phyloP scores from a whole-genome alignment of 2,888 invertebrate species.

The Dynastes hyllus region DNA sequence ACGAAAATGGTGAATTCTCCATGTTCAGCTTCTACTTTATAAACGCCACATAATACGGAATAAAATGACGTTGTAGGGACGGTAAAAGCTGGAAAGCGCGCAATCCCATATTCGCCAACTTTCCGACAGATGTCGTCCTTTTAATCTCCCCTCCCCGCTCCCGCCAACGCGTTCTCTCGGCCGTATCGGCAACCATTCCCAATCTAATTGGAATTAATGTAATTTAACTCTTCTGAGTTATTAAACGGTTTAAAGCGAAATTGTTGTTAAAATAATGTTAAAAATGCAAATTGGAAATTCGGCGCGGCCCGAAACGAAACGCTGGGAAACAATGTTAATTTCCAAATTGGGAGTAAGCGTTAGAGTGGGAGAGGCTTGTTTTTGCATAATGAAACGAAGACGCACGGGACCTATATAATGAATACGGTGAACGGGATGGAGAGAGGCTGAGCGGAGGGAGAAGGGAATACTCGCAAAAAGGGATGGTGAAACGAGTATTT shows the following conservation, averaged over 20 bases:
- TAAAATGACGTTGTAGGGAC: constrained; percentile 18
- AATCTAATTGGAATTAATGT: constrained; percentile 34
- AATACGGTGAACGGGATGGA: neutral
- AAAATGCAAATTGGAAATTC: constrained; percentile 39
- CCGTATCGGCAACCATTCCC: constrained; percentile 20
- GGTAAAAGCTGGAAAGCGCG: constrained; percentile 3
- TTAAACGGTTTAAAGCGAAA: constrained; percentile 34
- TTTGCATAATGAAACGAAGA: constrained; percentile 8
- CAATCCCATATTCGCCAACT: constrained; percentile 29
- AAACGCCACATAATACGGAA: constrained; percentile 18
- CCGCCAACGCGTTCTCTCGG: neutral
- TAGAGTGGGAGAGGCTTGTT: neutral
- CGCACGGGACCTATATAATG: constrained; percentile 12
- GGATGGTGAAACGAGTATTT: too few relatives aligned
- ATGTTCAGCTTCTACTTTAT: neutral
- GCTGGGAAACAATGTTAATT: constrained; percentile 18
- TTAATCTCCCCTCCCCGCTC: neutral
- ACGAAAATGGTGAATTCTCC: constrained; percentile 3
- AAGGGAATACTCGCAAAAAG: too few relatives aligned
- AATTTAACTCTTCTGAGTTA: constrained; percentile 41
- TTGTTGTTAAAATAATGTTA: constrained; percentile 39
- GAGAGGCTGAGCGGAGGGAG: too few relatives aligned
- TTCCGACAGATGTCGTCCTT: constrained; percentile 26
- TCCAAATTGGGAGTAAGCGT: neutral
- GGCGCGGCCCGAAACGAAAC: neutral